Percentiles rank a stretch among this genome's conserved stretches.
phyloP scores from a whole-genome alignment of 2,797 vertebrate species.

The Merluccius polli region DNA sequence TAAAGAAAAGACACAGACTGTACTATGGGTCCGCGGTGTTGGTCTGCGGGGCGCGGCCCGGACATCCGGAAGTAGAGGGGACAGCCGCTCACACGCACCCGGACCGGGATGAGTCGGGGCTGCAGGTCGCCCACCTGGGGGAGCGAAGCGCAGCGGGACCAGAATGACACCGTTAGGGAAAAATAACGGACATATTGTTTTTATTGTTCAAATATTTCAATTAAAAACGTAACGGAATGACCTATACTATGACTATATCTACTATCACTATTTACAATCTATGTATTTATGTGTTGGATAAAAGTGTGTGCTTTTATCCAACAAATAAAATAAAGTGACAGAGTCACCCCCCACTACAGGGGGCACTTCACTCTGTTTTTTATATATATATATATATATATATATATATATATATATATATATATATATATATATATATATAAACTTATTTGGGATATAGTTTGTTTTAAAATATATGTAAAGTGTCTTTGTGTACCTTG shows the following conservation, averaged over 20 bases:
- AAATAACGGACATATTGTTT: neutral
- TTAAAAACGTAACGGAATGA: neutral
- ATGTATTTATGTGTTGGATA: neutral
- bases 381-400: neutral
- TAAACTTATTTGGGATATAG: no score
- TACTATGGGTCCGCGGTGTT: conserved; percentile 68
- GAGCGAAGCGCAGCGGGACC: conserved; percentile 12
- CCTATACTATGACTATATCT: neutral
- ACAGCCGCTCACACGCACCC: conserved; percentile 85
- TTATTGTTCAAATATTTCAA: neutral
- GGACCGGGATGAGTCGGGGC: conserved; percentile 72
- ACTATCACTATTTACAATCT: neutral
- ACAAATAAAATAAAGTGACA: neutral
- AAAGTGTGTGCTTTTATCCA: neutral
- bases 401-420: neutral
- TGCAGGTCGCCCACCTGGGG: conserved; percentile 81
- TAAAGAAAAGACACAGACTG: conserved; percentile 59
- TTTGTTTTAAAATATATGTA: no score
- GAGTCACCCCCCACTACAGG: no score
- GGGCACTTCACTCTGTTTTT: neutral
- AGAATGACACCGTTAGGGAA: neutral
- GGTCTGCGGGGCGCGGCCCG: conserved; percentile 65
- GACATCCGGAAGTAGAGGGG: conserved; percentile 86
- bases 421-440: no score
- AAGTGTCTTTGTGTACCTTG: neutral